phyloP scores from a whole-genome alignment of 1,140 invertebrate genomes.

The Caenorhabditis tropicalis region DNA sequence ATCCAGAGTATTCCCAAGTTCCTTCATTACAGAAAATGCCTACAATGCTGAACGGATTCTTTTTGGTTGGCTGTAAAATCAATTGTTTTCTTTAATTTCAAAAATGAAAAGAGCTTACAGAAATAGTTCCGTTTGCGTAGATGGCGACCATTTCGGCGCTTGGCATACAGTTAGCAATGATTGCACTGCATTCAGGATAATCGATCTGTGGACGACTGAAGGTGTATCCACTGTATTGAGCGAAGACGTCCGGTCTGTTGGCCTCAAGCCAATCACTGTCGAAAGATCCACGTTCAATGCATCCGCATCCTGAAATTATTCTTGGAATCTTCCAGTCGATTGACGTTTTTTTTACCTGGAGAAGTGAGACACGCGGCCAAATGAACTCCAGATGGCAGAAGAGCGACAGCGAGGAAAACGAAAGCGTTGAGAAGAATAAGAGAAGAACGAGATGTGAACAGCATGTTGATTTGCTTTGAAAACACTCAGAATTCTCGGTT shows the following conservation, averaged over 20 bases:
- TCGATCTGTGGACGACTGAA: not conserved
- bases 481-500: not conserved
- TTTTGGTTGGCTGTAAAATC: no score
- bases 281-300: not conserved
- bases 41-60: no score
- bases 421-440: not conserved
- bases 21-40: no score
- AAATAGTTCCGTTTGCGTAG: not conserved
- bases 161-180: not conserved
- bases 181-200: not conserved
- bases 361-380: no score
- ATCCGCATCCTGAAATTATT: not conserved
- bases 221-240: not conserved
- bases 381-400: not conserved
- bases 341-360: no score
- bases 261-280: not conserved
- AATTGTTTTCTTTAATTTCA: no score
- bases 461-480: not conserved
- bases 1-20: no score
- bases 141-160: not conserved
- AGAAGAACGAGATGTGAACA: not conserved
- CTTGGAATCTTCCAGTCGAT: not conserved
- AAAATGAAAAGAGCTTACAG: no score
- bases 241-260: not conserved
- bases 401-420: not conserved